These are phyloP conservation scores for Eubasilissa splendida DNA, from an alignment of 2,888 invertebrate genomes.

Conservation along the genomic window DNA sequence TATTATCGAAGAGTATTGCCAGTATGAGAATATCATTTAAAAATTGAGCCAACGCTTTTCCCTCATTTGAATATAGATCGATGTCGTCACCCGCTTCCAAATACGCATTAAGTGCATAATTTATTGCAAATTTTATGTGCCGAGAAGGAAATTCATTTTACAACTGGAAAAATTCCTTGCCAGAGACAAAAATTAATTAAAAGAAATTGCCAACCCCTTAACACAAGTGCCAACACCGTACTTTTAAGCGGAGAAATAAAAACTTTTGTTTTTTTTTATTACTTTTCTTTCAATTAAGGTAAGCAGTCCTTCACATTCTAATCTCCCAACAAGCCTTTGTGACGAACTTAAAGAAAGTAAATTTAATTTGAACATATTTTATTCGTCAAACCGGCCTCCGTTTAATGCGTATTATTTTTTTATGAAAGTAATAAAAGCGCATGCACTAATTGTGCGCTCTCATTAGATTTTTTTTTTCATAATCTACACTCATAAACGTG, in stretches of 20 bases:
- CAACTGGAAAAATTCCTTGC: slow-evolving; percentile 43
- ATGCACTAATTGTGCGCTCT: background rate
- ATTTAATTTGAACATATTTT: slow-evolving; percentile 25
- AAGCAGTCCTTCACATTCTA: slow-evolving; percentile 47
- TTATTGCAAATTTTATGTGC: slow-evolving; percentile 53
- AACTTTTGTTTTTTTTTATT: slow-evolving; percentile 51
- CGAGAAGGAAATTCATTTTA: slow-evolving; percentile 48
- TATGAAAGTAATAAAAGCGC: slow-evolving; percentile 2
- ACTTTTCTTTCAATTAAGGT: slow-evolving; percentile 58
- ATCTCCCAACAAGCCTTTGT: slow-evolving; percentile 47
- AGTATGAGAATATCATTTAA: slow-evolving; percentile 1
- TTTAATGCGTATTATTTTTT: slow-evolving; percentile 14
- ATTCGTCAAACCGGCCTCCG: background rate
- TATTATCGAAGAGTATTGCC: no score
- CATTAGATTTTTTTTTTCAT: background rate
- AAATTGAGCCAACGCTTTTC: slow-evolving; percentile 6
- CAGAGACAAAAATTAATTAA: slow-evolving; percentile 56
- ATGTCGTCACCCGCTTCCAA: slow-evolving; percentile 41
- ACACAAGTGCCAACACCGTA: slow-evolving; percentile 29
- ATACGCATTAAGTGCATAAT: slow-evolving; percentile 50
- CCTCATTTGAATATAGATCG: slow-evolving; percentile 48
- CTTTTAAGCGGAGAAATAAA: slow-evolving; percentile 55
- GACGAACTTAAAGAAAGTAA: slow-evolving; percentile 35
- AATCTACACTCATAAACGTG: no score
- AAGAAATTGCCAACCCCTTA: slow-evolving; percentile 45